phyloP scores from a whole-genome alignment of 2,113 vertebrate genomes.

The Suncus etruscus region DNA sequence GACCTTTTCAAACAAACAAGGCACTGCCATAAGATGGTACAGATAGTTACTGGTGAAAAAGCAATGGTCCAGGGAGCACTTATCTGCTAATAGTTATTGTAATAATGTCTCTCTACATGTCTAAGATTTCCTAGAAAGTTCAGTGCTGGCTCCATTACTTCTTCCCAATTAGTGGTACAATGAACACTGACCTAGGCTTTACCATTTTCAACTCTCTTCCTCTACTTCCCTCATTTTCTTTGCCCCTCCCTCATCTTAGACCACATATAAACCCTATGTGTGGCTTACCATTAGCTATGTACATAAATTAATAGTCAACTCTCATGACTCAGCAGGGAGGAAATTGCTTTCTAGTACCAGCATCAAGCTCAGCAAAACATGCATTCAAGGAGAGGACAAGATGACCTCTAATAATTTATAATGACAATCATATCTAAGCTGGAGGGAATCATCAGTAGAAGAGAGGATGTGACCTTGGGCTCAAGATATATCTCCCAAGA shows the following conservation, averaged over 20 bases:
- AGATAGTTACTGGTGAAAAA: slow-evolving; percentile 4
- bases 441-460: background rate
- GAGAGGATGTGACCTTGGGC: background rate
- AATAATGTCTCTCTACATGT: background rate
- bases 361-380: background rate
- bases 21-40: slow-evolving; percentile 43
- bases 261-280: background rate
- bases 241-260: background rate
- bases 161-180: background rate
- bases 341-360: background rate
- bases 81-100: background rate
- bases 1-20: slow-evolving; percentile 47
- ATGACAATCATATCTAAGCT: background rate
- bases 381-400: background rate
- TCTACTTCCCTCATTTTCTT: background rate
- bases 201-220: background rate
- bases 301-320: background rate
- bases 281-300: background rate
- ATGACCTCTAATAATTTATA: background rate
- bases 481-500: background rate
- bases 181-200: background rate
- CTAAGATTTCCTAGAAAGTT: background rate
- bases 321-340: background rate
- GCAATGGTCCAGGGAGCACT: background rate
- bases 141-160: background rate